A percentile compares a stretch with the other conserved stretches of the same genome.
These are phyloP conservation scores for Hirundo rustica DNA, from an alignment of 2,797 vertebrate species.

Conservation along the genomic window DNA sequence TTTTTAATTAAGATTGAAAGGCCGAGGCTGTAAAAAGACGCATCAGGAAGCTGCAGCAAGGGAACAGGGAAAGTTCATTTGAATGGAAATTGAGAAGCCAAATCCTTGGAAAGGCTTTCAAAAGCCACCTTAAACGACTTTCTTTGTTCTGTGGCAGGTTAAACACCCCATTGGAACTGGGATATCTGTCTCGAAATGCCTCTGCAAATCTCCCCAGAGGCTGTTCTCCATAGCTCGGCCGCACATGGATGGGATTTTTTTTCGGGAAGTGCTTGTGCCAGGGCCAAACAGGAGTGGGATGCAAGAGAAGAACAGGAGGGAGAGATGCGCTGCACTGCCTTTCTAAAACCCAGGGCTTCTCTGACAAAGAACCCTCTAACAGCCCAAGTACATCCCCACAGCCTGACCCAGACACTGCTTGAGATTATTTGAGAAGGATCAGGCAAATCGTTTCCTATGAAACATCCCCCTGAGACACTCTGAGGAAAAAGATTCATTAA, in stretches of 20 bases:
- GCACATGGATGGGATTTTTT: background rate
- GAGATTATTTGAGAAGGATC: background rate
- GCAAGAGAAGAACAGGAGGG: background rate
- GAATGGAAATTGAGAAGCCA: conserved; percentile 48
- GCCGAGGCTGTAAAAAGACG: background rate
- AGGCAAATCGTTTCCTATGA: background rate
- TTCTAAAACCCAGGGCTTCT: background rate
- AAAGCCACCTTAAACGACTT: conserved; percentile 28
- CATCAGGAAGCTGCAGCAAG: background rate
- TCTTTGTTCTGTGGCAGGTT: conserved; percentile 1
- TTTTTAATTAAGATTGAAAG: conserved; percentile 57
- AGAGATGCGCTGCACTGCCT: background rate
- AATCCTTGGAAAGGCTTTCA: conserved; percentile 34
- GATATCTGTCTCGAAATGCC: conserved; percentile 14
- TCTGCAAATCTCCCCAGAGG: background rate
- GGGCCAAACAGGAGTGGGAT: background rate
- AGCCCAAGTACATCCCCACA: background rate
- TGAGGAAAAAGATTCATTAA: background rate
- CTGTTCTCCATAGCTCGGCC: background rate
- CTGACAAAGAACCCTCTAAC: background rate
- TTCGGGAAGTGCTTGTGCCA: background rate
- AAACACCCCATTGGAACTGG: background rate
- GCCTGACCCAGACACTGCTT: background rate
- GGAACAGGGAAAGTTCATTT: conserved; percentile 28
- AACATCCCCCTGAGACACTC: background rate